A percentile compares a stretch with the other conserved stretches of the same genome.
phyloP scores from a whole-genome alignment of 2,797 vertebrate species.

The Anabas testudineus region DNA sequence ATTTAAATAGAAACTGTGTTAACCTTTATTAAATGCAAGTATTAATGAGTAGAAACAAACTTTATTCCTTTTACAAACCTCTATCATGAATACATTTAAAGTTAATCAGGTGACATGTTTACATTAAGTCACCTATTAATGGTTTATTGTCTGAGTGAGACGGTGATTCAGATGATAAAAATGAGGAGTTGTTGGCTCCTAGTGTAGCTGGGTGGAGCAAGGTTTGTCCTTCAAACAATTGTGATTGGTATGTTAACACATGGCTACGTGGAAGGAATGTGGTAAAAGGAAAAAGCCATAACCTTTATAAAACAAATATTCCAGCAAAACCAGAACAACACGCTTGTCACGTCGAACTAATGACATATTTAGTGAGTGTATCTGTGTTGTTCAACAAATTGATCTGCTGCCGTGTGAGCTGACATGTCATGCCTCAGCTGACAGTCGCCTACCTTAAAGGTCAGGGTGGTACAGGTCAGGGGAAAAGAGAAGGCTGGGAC shows the following conservation, averaged over 20 bases:
- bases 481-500: neutral
- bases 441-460: conserved; percentile 18
- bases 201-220: conserved; percentile 38
- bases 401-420: neutral
- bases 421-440: conserved; percentile 56
- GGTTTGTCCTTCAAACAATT: conserved; percentile 36
- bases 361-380: neutral
- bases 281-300: conserved; percentile 29
- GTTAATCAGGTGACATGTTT: neutral
- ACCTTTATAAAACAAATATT: conserved; percentile 33
- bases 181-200: neutral
- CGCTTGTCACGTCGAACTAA: conserved; percentile 3
- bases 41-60: too few species aligned
- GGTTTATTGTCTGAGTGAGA: neutral
- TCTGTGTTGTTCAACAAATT: neutral
- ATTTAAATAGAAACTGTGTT: neutral
- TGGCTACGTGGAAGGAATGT: conserved; percentile 55
- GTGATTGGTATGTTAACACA: conserved; percentile 50
- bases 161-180: too few species aligned
- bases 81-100: neutral
- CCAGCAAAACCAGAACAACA: conserved; percentile 63
- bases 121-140: neutral
- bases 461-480: conserved; percentile 6
- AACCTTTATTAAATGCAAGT: too few species aligned
- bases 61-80: conserved; percentile 1